Conservation (phyloP, 2,888 invertebrate species). For the Andrena haemorrhoa region DNA sequence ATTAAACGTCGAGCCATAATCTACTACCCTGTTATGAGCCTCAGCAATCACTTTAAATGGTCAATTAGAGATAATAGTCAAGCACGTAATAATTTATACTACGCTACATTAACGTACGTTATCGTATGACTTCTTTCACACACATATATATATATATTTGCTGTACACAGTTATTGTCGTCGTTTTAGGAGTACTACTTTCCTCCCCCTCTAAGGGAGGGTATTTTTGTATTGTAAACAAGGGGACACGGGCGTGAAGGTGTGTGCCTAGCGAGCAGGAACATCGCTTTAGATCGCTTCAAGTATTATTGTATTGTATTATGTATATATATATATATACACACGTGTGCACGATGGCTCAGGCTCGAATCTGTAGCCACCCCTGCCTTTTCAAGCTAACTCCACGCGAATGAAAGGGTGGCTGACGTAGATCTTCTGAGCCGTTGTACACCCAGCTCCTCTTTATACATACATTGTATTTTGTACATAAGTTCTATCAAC, state of each 20-base stretch:
- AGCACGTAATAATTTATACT: slow-evolving; percentile 50
- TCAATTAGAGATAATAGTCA: slow-evolving; percentile 16
- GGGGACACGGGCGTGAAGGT: slow-evolving; percentile 10
- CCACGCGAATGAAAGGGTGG: background rate
- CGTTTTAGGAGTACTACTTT: slow-evolving; percentile 26
- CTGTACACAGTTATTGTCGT: slow-evolving; percentile 22
- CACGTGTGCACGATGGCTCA: slow-evolving; percentile 67
- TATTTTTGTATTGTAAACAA: no score
- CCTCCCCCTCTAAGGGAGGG: slow-evolving; percentile 11
- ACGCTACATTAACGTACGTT: slow-evolving; percentile 12
- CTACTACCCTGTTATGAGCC: slow-evolving; percentile 10
- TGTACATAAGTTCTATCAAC: slow-evolving; percentile 69
- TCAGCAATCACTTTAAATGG: slow-evolving; percentile 7
- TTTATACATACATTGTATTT: slow-evolving; percentile 68
- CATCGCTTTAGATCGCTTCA: slow-evolving; percentile 53
- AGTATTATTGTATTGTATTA: slow-evolving; percentile 60
- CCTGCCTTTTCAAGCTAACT: background rate
- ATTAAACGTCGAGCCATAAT: slow-evolving; percentile 33
- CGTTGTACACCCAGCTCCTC: slow-evolving; percentile 46
- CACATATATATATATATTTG: slow-evolving; percentile 5
- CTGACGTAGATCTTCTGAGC: slow-evolving; percentile 45
- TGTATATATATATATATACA: slow-evolving; percentile 73
- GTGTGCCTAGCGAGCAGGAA: slow-evolving; percentile 24
- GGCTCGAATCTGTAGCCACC: background rate
- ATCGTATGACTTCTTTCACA: slow-evolving; percentile 12